These are phyloP conservation scores for Scaptomyza cyrtandrae DNA, from an alignment of 2,888 invertebrate species.

Conservation along the genomic window DNA sequence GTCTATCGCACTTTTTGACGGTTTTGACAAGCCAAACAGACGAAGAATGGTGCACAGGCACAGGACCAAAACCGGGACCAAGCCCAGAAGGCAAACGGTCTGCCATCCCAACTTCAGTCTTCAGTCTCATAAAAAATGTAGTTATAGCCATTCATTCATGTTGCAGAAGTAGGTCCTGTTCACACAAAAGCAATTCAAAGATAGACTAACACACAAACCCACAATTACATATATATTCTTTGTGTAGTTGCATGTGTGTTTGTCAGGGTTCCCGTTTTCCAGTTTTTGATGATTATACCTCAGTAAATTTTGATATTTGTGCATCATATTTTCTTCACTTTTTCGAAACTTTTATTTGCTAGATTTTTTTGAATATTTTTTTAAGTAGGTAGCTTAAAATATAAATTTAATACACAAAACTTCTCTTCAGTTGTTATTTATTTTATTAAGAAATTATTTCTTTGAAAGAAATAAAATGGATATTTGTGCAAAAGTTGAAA, in stretches of 20 bases:
- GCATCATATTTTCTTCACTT: too few species aligned
- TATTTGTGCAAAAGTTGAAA: too few species aligned
- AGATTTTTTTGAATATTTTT: too few species aligned
- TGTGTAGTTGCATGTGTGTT: slow-evolving; percentile 16
- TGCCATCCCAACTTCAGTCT: slow-evolving; percentile 19
- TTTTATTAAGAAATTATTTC: too few species aligned
- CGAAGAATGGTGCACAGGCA: slow-evolving; percentile 15
- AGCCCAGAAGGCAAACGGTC: slow-evolving; percentile 7
- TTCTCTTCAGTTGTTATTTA: too few species aligned
- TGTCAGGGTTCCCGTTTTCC: slow-evolving; percentile 26
- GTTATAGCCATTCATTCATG: slow-evolving; percentile 69
- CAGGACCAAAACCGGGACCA: neutral
- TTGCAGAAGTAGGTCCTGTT: slow-evolving; percentile 65
- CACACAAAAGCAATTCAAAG: slow-evolving; percentile 36
- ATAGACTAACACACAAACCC: slow-evolving; percentile 18
- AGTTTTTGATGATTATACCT: slow-evolving; percentile 24
- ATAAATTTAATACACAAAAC: too few species aligned
- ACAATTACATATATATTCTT: slow-evolving; percentile 1
- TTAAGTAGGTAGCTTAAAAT: too few species aligned
- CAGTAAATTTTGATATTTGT: too few species aligned
- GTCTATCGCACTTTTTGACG: slow-evolving; percentile 66
- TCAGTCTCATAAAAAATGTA: slow-evolving; percentile 64
- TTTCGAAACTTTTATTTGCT: too few species aligned
- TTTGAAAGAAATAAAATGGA: too few species aligned
- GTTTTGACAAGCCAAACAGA: slow-evolving; percentile 61